Conservation (phyloP, 2,888 invertebrate genomes). For the Melieria crassipennis region DNA sequence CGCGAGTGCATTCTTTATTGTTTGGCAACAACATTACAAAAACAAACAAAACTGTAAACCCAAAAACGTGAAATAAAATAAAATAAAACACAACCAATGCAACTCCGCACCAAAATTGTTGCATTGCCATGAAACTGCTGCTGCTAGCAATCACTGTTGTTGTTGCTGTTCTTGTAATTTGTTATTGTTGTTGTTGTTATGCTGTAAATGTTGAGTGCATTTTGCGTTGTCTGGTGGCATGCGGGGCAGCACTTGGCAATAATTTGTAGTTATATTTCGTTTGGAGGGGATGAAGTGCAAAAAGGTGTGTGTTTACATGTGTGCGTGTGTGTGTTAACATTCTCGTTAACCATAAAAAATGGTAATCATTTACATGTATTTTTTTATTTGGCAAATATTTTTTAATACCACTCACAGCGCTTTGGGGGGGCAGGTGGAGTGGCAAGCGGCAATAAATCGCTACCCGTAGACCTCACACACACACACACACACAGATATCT, state of each 20-base stretch:
- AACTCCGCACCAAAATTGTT: too few species aligned
- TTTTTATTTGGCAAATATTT: too few species aligned
- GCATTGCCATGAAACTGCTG: too few species aligned
- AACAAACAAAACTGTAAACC: slow-evolving; percentile 30
- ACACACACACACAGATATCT: too few species aligned
- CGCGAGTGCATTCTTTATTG: slow-evolving; percentile 23
- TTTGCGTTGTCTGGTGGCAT: background rate
- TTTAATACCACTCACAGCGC: too few species aligned
- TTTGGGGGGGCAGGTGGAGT: too few species aligned
- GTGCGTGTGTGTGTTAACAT: background rate
- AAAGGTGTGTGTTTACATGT: background rate
- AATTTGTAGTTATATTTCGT: slow-evolving; percentile 2
- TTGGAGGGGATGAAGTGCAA: background rate
- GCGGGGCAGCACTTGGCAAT: slow-evolving; percentile 2
- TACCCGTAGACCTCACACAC: too few species aligned
- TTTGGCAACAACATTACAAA: slow-evolving; percentile 18
- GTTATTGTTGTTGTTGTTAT: background rate
- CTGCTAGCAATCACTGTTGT: too few species aligned
- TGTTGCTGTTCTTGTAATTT: too few species aligned
- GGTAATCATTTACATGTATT: too few species aligned
- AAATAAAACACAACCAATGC: background rate
- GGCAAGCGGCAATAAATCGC: too few species aligned
- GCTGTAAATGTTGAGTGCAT: background rate
- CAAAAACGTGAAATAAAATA: slow-evolving; percentile 1
- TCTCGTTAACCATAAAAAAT: too few species aligned